Base-by-base conservation (phyloP, 2,113 vertebrate genomes). In the Pygoscelis adeliae region DNA sequence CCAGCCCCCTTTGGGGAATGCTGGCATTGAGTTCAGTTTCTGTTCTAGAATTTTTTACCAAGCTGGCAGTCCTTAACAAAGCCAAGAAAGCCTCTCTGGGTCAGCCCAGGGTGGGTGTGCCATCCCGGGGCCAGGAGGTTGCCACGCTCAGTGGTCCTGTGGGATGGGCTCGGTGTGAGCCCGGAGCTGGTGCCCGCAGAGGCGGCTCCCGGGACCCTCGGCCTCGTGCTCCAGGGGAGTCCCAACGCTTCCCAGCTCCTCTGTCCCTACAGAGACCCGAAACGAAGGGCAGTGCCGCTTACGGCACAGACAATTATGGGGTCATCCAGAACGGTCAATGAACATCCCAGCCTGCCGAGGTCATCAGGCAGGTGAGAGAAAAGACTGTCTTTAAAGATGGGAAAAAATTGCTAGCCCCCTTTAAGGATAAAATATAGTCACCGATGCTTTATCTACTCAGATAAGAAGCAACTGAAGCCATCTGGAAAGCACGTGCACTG, bases 291-390 rank as follows among this genome's bases (percentile, higher is more conserved):
- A 40, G 50, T 4, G 34, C 50, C 3, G 3, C 58, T 25, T 5
- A 20, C 0, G 17, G 71, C 29, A 18, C 72, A 30, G 42, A 12
- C 16, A 34, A 5, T 62, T 3, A 15, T 3, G 6, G 42, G 16
- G 16, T 8, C 30, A 32, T 5, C 38, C 11, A 3, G n/a, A 52
- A 8, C 0, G 0, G 27, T 5, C 63, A 4, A 8, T 0, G 20
- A 11, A 9, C 4, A 0, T 6, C 38, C 27, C 56, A 34, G 47
- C 44, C 44, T n/a, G 53, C 23, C 1, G 2, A 6, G 8, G 30
- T 40, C 34, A 8, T 20, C 9, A 3, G 27, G 59, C 52, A 30
- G 36, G 36, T 1, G 5, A 23, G 58, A 58, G 36, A 9, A 58
- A 9, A 65, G 21, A 7, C 42, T 5, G 6, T 11, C 42, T 42